Evolutionary conservation across 2,797 vertebrate species (phyloP), one percentile per base, ranked within the genome.

Genomic region (Eospalax fontanierii): DNA sequence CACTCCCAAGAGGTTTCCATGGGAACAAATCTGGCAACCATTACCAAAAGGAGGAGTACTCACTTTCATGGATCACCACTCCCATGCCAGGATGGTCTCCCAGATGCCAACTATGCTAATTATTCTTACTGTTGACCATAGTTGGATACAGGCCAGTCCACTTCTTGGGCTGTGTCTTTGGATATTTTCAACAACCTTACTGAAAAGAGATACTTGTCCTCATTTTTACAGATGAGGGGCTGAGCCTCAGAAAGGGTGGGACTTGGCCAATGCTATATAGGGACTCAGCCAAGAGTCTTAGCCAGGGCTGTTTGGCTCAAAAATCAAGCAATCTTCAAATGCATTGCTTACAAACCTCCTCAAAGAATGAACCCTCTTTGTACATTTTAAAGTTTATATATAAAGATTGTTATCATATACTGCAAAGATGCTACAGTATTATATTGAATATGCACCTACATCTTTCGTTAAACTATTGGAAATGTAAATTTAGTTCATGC

Each of bases 101-200:
- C 73, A 93, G 85, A 94, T 80, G 90, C 79, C 96, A 93, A 38
- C 59, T 66, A 22, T 2, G 38, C 63, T 81, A 93, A 75, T 73
- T 87, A 66, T 24, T 59, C 66, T 83, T 24, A 57, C 74, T 89
- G 78, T 65, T 87, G 61, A 75, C 66, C 21, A 5, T 74, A 90
- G 87, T 14, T 35, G 91, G 92, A 92, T 63, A 19, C 19, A n/a
- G 43, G 85, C 95, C 95, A 76, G 78, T 73, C 74, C 78, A 33
- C 76, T 89, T 85, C 78, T 92, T 71, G 54, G 92, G 70, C 74
- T 96, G 65, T 91, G 80, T 80, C 78, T 50, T 83, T 83, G 82
- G 90, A 87, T 93, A 83, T 95, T 79, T 89, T 71, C 80, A 84
- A 65, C 63, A 84, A 38, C 16, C 24, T 38, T 93, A 50, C 50